These are phyloP conservation scores for Aleadryas rufinucha DNA, from an alignment of 2,113 vertebrate species.

Conservation along the genomic window DNA sequence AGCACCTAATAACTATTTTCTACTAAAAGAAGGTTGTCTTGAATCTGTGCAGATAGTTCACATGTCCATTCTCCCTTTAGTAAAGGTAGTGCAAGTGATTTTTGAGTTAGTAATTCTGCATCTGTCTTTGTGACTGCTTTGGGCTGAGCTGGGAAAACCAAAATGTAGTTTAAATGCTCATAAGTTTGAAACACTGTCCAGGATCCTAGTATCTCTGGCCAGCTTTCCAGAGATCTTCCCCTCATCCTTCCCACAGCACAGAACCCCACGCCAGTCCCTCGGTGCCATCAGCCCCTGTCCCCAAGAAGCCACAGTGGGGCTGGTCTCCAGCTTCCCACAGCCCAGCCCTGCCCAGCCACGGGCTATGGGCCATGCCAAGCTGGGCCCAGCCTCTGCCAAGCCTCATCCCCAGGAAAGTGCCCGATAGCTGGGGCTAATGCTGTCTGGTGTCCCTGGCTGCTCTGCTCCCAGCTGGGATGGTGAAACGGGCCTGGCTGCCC, in stretches of 20 bases:
- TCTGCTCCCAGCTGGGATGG: not conserved
- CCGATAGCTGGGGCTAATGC: accelerated
- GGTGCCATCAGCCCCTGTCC: accelerated
- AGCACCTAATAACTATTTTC: not conserved
- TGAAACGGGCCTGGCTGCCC: accelerated
- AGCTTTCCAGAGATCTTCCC: not conserved
- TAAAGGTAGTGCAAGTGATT: not conserved
- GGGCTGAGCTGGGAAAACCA: not conserved
- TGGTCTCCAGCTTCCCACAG: not conserved
- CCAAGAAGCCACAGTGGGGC: accelerated
- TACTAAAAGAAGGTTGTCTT: not conserved
- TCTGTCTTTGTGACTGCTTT: not conserved
- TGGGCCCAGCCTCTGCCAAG: not conserved
- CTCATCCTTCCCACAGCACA: not conserved
- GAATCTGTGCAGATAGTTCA: not conserved
- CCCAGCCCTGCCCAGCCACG: too few species aligned
- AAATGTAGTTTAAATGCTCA: not conserved
- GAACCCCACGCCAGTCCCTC: accelerated
- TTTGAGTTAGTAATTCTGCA: not conserved
- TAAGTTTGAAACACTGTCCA: not conserved
- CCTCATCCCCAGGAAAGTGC: not conserved
- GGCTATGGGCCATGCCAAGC: not conserved
- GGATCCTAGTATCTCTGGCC: too few species aligned
- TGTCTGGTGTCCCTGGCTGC: accelerated
- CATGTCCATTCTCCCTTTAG: not conserved